These are phyloP conservation scores for Melieria picta DNA, from an alignment of 2,888 invertebrate genomes.

Conservation along the genomic window DNA sequence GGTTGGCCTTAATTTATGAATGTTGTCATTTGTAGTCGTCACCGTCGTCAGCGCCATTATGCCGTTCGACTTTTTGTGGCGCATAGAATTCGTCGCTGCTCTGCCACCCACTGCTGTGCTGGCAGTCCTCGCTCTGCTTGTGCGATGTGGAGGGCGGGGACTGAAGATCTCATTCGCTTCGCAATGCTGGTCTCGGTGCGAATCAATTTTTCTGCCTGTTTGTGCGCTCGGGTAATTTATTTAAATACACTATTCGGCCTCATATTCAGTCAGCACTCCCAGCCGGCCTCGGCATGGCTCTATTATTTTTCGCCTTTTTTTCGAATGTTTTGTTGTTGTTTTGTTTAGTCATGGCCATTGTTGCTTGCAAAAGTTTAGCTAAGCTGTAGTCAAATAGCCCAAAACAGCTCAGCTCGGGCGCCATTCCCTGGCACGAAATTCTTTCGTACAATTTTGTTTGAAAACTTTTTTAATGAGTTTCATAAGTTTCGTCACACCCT, in stretches of 20 bases:
- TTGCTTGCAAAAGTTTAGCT: too few relatives aligned
- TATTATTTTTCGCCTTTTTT: too few relatives aligned
- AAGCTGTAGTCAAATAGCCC: too few relatives aligned
- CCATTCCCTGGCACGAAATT: constrained; percentile 16
- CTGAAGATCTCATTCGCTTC: background rate
- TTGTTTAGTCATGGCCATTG: too few relatives aligned
- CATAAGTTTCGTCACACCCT: constrained; percentile 4
- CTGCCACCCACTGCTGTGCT: too few relatives aligned
- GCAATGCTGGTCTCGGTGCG: background rate
- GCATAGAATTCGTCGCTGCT: too few relatives aligned
- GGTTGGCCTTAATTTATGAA: constrained; percentile 27
- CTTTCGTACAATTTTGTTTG: constrained; percentile 26
- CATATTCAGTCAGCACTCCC: background rate
- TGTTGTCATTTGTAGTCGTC: constrained; percentile 26
- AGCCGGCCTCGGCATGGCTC: background rate
- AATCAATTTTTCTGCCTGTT: background rate
- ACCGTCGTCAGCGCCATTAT: constrained; percentile 14
- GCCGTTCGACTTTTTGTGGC: constrained; percentile 3
- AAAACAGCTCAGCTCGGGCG: too few relatives aligned
- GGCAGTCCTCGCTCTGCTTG: background rate
- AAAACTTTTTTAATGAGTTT: constrained; percentile 36
- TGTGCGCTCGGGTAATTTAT: constrained; percentile 9
- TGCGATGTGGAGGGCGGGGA: background rate
- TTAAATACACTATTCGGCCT: background rate
- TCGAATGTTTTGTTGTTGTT: too few relatives aligned